Evolutionary conservation across 2,113 vertebrate species (phyloP).

Genomic region (Malurus elegans): DNA sequence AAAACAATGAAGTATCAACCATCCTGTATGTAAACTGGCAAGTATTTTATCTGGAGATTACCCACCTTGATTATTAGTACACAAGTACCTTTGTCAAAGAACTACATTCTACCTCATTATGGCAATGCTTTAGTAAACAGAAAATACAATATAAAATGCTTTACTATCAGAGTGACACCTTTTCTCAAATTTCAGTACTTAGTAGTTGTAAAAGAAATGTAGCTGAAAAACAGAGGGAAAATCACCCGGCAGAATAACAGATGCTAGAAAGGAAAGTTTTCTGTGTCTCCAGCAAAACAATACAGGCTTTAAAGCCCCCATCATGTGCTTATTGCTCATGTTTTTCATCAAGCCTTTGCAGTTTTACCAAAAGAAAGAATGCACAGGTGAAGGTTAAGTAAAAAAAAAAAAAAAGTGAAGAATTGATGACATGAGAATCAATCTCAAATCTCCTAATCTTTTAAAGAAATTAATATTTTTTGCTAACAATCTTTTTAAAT

Average conservation of each 20-base stretch:
- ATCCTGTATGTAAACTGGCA: not conserved
- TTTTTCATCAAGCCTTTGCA: not conserved
- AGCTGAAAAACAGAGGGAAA: not conserved
- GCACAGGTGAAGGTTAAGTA: not conserved
- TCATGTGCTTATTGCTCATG: not conserved
- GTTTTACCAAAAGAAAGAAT: not conserved
- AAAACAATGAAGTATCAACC: not conserved
- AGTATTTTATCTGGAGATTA: not conserved
- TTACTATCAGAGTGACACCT: not conserved
- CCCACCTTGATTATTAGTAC: not conserved
- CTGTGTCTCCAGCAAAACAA: not conserved
- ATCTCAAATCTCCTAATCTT: not conserved
- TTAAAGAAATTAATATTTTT: not conserved
- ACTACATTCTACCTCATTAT: not conserved
- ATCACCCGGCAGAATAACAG: not conserved
- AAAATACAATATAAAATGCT: not conserved
- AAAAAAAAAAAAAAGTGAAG: not conserved
- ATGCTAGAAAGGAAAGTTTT: not conserved
- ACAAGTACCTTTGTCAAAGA: not conserved
- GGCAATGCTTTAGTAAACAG: not conserved
- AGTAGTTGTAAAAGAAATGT: not conserved
- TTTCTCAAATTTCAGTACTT: not conserved
- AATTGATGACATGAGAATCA: not conserved
- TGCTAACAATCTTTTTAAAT: not conserved
- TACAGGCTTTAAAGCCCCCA: not conserved